Conservation (phyloP, 2,797 vertebrate genomes). For the Melopsittacus undulatus region DNA sequence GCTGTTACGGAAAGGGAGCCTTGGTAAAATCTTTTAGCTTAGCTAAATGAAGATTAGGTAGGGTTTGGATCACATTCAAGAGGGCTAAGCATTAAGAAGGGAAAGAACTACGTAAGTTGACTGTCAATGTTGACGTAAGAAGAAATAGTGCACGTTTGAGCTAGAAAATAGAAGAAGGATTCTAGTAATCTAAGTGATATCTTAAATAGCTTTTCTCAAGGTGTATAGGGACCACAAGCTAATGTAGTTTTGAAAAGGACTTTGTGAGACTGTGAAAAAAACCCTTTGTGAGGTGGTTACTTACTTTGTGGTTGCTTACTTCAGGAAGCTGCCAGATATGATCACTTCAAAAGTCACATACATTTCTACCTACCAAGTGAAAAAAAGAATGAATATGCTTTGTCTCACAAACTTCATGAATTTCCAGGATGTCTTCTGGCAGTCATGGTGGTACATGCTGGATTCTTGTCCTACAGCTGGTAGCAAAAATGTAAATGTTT, state of each 20-base stretch:
- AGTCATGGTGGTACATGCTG: neutral
- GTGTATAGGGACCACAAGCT: neutral
- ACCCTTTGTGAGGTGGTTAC: fast-evolving
- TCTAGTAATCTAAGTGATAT: neutral
- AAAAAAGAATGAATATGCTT: neutral
- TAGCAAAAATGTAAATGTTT: neutral
- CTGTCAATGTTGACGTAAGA: neutral
- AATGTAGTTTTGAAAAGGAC: neutral
- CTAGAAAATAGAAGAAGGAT: neutral
- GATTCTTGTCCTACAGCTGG: neutral
- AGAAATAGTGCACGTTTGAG: neutral
- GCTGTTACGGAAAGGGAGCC: neutral
- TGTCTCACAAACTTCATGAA: neutral
- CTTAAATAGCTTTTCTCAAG: neutral
- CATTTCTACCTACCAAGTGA: neutral
- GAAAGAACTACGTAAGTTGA: neutral
- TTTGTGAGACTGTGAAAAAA: neutral
- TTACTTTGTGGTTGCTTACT: neutral
- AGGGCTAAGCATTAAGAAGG: neutral
- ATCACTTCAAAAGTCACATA: neutral
- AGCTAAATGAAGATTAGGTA: neutral
- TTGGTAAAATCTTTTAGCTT: neutral
- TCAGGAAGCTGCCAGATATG: neutral
- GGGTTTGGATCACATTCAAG: neutral
- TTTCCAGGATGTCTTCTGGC: neutral